phyloP scores from a whole-genome alignment of 2,888 invertebrate species.

The Conus canariensis region DNA sequence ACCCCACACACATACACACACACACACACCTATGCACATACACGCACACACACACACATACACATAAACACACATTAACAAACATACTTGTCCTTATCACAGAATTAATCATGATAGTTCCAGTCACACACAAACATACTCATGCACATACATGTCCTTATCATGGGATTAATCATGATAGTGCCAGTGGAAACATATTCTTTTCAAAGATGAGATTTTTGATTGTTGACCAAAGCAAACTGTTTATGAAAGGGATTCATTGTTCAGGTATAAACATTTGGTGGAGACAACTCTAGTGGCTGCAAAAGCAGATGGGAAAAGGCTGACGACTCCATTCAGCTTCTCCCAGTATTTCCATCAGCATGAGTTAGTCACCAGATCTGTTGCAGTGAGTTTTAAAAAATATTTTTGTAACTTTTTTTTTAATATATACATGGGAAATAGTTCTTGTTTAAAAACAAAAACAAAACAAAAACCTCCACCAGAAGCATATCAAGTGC shows the following conservation, averaged over 20 bases:
- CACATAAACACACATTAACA: background rate
- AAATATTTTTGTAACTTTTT: background rate
- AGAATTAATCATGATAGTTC: too few relatives aligned
- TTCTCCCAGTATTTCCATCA: constrained; percentile 48
- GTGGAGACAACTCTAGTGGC: constrained; percentile 43
- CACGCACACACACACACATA: constrained; percentile 6
- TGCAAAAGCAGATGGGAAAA: constrained; percentile 10
- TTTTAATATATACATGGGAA: background rate
- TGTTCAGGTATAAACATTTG: constrained; percentile 40
- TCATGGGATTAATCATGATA: too few relatives aligned
- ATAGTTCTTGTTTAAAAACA: background rate
- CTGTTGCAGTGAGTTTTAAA: constrained; percentile 43
- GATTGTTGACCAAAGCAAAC: background rate
- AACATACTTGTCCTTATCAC: too few relatives aligned
- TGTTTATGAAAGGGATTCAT: too few relatives aligned
- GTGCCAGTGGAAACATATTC: too few relatives aligned
- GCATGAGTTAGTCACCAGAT: constrained; percentile 49
- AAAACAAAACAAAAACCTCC: too few relatives aligned
- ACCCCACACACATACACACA: background rate
- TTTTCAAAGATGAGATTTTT: background rate
- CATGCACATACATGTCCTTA: background rate
- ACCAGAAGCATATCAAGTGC: too few relatives aligned
- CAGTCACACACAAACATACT: background rate
- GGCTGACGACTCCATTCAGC: constrained; percentile 24
- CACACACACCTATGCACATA: background rate